Evolutionary conservation across 2,888 invertebrate species (phyloP).

Genomic region (Scaptomyza polygonia): DNA sequence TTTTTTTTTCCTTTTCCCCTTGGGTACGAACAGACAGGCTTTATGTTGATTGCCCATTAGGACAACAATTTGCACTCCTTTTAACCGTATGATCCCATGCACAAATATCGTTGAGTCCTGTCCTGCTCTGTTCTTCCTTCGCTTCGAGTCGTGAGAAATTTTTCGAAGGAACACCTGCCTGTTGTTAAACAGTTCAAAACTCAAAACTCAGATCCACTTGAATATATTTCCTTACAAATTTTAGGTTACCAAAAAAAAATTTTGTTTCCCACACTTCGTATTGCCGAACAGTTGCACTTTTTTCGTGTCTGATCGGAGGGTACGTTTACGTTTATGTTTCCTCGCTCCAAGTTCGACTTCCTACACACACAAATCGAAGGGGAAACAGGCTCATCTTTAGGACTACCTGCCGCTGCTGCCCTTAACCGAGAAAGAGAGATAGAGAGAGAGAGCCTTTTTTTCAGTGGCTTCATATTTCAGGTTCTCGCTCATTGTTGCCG

Average conservation of each 20-base stretch:
- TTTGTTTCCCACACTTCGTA: slow-evolving; percentile 82
- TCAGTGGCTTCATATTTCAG: slow-evolving; percentile 67
- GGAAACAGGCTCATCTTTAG: slow-evolving; percentile 45
- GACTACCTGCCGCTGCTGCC: slow-evolving; percentile 67
- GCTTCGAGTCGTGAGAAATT: slow-evolving; percentile 81
- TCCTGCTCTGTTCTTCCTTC: too few species aligned
- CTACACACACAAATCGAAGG: slow-evolving; percentile 39
- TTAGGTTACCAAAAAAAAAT: slow-evolving; percentile 76
- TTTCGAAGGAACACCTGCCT: slow-evolving; percentile 83
- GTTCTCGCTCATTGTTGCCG: slow-evolving; percentile 55
- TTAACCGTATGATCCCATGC: slow-evolving; percentile 56
- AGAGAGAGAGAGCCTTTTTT: slow-evolving; percentile 33
- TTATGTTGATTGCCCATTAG: slow-evolving; percentile 77
- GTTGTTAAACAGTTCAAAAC: slow-evolving; percentile 65
- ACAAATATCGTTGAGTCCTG: slow-evolving; percentile 60
- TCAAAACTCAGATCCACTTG: slow-evolving; percentile 56
- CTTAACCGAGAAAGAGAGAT: too few species aligned
- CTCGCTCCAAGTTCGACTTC: slow-evolving; percentile 42
- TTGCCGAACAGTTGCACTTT: slow-evolving; percentile 71
- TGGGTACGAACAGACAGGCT: slow-evolving; percentile 31
- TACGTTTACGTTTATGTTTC: slow-evolving; percentile 62
- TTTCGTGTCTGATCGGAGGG: slow-evolving; percentile 44
- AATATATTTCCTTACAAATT: slow-evolving; percentile 73
- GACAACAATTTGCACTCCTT: slow-evolving; percentile 79
- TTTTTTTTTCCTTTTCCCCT: slow-evolving; percentile 15